Evolutionary conservation across 2,797 vertebrate species (phyloP), one percentile per base, ranked within the genome.

Genomic region (Scarus forsteni): DNA sequence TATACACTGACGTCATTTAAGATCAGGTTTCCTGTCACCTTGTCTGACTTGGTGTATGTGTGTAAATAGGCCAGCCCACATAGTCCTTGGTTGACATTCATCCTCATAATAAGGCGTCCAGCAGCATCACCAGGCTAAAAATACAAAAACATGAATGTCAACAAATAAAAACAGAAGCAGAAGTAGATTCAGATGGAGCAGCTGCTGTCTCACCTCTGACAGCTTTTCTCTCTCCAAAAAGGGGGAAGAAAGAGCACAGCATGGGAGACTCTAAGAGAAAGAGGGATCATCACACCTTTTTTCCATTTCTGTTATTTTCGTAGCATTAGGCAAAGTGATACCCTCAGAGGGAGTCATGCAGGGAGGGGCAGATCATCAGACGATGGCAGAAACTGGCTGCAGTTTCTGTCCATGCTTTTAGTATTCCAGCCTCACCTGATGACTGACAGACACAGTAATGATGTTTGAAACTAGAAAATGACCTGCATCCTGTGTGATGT

Each of bases 251-350:
- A 13, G 15, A 44, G 49, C 35, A 43, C 57, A 43, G 11, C 15
- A 16, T n/a, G n/a, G 12, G 15, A 8, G 45, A 66, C 54, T 64
- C 61, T 46, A 34, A 79, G 70, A 77, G 69, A 64, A 75, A 79
- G 70, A 70, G 68, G 35, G 59, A 79, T 62, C 72, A 68, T 51
- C 57, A 54, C 52, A 77, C 56, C 65, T 70, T 75, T 82, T 83
- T 63, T 60, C 62, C 54, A n/a, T n/a, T 77, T 74, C 58, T 67
- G 83, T 89, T 91, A 86, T 89, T 90, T 91, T 74, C 83, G 72
- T 77, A 81, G 60, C 76, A 56, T n/a, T 10, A 74, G 69, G 81
- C 6, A 43, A 88, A 65, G 66, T 35, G 84, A 91, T 88, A 89
- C 67, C 66, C 85, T 87, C 86, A 19, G 48, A 72, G 87, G 87